Evolutionary conservation across 2,888 invertebrate genomes (phyloP), one percentile per base, ranked within the genome.

Genomic region (Ellobium chinense): DNA sequence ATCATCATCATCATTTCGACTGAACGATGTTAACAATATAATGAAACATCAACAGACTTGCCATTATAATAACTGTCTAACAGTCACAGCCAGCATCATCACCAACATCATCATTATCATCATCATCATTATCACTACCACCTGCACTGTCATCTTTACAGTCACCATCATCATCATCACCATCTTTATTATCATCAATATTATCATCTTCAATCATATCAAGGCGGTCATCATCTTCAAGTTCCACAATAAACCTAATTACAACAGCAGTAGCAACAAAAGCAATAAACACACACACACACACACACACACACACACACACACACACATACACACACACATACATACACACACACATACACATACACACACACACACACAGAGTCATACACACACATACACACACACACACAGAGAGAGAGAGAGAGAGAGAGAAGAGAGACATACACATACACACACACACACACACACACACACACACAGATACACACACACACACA

Each of bases 61-160:
- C 18, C 46, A 46, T 46, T 18, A 46, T 46, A 7, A 46, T 46
- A 7, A 46, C 18, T 46, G 18, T 56, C 34, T n/a, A n/a, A 60
- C 37, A 31, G 3, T 63, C 63, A 29, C 58, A 36, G 21, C 46
- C 54, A 69, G 12, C 24, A 39, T 46, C 54, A 72, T 54, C 29
- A 31, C 31, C 34, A 58, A 12, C 24, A 58, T 58, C 34, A 72
- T 54, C 34, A 72, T 72, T 34, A 72, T 27, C 29, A 31, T 72
- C 58, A 72, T 27, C 24, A 31, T 58, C 21, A 58, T 21, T 34
- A 56, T 34, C 31, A 65, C n/a, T 29, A 9, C 4, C 63, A 63
- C 63, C 18, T 18, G 24, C 27, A 63, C 31, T 29, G 29, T 63
- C 63, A 63, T 29, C 27, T 4, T 63, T 29, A 63, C 27, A 24